Percentiles rank a stretch among this genome's conserved stretches.
Conservation (phyloP, 1,140 invertebrate species). For the Nebria ingens region DNA sequence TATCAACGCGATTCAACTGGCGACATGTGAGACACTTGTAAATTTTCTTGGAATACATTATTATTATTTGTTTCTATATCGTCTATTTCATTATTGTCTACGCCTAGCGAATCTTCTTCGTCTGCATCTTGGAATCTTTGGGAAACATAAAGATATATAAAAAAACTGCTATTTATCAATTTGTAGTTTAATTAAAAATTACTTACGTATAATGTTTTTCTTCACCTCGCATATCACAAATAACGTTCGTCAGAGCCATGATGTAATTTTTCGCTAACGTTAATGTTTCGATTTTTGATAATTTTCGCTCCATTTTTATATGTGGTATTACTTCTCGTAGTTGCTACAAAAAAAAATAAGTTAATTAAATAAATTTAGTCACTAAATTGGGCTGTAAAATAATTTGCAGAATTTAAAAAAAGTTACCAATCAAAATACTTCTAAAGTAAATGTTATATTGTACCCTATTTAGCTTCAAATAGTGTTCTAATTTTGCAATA, state of each 20-base stretch:
- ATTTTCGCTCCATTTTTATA: conserved; percentile 70
- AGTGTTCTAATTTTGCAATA: too few species aligned
- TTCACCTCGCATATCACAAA: conserved; percentile 43
- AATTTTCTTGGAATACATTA: conserved; percentile 30
- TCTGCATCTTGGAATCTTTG: conserved; percentile 33
- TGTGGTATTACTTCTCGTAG: conserved; percentile 86
- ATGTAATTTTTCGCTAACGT: conserved; percentile 90
- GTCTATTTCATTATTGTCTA: conserved; percentile 19
- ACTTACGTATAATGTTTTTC: conserved; percentile 37
- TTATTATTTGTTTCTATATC: conserved; percentile 31
- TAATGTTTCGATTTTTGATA: conserved; percentile 85
- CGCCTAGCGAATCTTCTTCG: conserved; percentile 28
- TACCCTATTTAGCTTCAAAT: too few species aligned
- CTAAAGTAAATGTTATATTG: too few species aligned
- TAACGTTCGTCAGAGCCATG: conserved; percentile 82
- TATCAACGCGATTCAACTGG: neutral
- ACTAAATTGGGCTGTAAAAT: too few species aligned
- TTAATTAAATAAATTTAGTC: conserved; percentile 8
- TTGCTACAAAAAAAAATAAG: conserved; percentile 43
- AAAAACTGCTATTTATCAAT: too few species aligned
- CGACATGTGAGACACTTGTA: conserved; percentile 23
- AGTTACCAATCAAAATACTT: too few species aligned
- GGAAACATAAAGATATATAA: conserved; percentile 14
- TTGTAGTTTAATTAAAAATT: conserved; percentile 1
- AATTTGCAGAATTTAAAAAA: too few species aligned